These are phyloP conservation scores for Lepidurus apus DNA, from an alignment of 1,140 invertebrate species.

Conservation along the genomic window DNA sequence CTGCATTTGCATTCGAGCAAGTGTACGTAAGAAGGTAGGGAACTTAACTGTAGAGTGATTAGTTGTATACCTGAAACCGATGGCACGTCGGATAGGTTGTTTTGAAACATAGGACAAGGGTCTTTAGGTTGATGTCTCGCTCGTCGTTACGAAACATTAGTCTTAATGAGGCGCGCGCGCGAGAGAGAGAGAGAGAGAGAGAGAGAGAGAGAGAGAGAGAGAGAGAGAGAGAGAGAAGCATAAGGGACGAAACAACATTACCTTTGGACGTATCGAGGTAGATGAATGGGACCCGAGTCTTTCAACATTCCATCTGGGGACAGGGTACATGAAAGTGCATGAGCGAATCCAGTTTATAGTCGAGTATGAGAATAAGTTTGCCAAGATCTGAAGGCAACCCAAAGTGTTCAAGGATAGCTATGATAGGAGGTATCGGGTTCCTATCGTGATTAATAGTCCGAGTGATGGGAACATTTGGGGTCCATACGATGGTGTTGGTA, in stretches of 20 bases:
- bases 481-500: too few species aligned
- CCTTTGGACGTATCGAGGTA: neutral
- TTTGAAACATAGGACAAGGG: neutral
- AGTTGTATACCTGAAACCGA: neutral
- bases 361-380: too few species aligned
- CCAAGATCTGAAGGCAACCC: neutral
- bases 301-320: too few species aligned
- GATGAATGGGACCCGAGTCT: neutral
- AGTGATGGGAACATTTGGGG: too few species aligned
- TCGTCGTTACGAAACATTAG: neutral
- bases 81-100: neutral
- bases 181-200: too few species aligned
- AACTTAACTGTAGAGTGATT: neutral
- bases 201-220: too few species aligned
- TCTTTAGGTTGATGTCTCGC: neutral
- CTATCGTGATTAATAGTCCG: neutral
- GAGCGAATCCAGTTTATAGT: neutral
- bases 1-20: too few species aligned
- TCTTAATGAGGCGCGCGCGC: conserved; percentile 3
- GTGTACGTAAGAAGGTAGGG: too few species aligned
- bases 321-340: too few species aligned
- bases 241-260: neutral
- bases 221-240: too few species aligned
- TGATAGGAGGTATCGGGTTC: neutral
- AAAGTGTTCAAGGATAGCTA: neutral